phyloP scores from a whole-genome alignment of 2,888 invertebrate species.

The Stenotaenia linearis region DNA sequence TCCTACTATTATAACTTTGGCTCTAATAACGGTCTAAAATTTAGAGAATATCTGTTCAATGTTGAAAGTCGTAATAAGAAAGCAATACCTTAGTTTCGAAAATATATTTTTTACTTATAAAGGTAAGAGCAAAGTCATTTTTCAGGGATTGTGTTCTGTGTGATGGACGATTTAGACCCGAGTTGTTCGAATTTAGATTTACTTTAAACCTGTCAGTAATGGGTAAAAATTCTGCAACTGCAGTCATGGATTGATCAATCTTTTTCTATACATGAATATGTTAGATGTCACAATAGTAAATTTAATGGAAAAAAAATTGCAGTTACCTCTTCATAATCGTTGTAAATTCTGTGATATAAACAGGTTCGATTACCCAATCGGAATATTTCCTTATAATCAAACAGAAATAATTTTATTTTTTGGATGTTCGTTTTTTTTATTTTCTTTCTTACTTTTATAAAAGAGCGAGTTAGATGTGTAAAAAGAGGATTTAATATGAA shows the following conservation, averaged over 20 bases:
- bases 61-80: not conserved
- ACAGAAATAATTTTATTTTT: not conserved
- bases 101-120: slow-evolving; percentile 27
- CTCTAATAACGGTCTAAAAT: slow-evolving; percentile 24
- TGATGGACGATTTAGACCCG: not conserved
- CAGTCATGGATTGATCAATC: not conserved
- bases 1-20: slow-evolving; percentile 27
- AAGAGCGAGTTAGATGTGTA: not conserved
- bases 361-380: slow-evolving; percentile 12
- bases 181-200: not conserved
- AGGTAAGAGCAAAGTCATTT: slow-evolving; percentile 3
- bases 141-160: not conserved
- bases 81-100: slow-evolving; percentile 16
- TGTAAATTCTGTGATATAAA: slow-evolving; percentile 21
- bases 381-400: slow-evolving; percentile 26
- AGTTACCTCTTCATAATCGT: not conserved
- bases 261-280: too few species aligned
- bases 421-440: not conserved
- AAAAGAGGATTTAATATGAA: slow-evolving; percentile 13
- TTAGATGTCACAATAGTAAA: too few species aligned
- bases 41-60: not conserved
- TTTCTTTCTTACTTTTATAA: not conserved
- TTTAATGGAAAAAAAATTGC: too few species aligned
- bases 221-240: not conserved
- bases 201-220: not conserved